Conservation (phyloP, 2,888 invertebrate genomes). For the Abrostola triplasia region DNA sequence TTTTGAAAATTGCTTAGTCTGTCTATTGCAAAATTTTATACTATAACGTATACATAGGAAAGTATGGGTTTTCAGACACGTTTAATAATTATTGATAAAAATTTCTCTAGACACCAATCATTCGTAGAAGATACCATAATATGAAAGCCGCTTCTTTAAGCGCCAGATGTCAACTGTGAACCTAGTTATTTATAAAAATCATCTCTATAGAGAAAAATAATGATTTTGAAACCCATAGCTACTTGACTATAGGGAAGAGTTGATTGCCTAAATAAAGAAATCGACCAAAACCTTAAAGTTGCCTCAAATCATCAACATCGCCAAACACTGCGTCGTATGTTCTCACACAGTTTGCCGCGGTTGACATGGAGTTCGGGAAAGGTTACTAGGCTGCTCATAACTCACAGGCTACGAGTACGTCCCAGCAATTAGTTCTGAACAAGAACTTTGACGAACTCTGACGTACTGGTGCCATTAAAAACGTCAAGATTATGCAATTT, state of each 20-base stretch:
- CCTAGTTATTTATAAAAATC: too few species aligned
- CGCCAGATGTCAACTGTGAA: too few species aligned
- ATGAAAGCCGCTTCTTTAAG: too few species aligned
- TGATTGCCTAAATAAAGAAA: conserved; percentile 1
- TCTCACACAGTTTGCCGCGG: conserved; percentile 9
- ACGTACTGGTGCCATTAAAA: conserved; percentile 9
- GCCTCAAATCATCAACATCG: not conserved
- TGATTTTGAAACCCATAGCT: not conserved
- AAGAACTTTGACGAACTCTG: conserved; percentile 8
- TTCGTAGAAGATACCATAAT: too few species aligned
- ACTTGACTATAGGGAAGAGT: too few species aligned
- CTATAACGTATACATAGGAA: too few species aligned
- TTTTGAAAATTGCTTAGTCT: too few species aligned
- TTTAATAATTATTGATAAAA: too few species aligned
- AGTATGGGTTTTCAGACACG: too few species aligned
- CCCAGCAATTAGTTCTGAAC: conserved; percentile 28
- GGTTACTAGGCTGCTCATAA: conserved; percentile 34
- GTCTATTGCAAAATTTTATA: too few species aligned
- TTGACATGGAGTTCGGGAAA: conserved; percentile 19
- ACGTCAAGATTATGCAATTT: not conserved
- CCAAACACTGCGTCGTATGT: conserved; percentile 8
- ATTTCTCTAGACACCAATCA: too few species aligned
- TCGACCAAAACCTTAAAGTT: not conserved
- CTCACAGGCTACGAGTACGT: not conserved
- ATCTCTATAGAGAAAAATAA: too few species aligned